phyloP scores from a whole-genome alignment of 2,888 invertebrate genomes.

The Hydroisotoma schaefferi region DNA sequence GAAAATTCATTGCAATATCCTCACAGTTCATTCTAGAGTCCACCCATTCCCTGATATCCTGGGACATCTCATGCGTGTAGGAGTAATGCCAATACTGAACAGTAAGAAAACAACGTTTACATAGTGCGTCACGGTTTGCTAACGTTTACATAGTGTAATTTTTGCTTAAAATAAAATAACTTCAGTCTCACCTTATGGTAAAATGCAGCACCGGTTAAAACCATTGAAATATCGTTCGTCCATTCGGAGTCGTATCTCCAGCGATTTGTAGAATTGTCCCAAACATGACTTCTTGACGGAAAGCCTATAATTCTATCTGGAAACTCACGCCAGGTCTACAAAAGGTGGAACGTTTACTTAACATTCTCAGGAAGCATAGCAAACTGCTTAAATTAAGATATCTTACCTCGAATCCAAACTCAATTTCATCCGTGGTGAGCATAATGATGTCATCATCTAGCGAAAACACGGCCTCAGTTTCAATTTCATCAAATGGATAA shows the following conservation, averaged over 20 bases:
- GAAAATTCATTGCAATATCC: constrained; percentile 97
- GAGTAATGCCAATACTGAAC: constrained; percentile 81
- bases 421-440: constrained; percentile 75
- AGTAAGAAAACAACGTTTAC: too few species aligned
- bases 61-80: constrained; percentile 84
- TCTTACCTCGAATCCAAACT: constrained; percentile 76
- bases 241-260: constrained; percentile 97
- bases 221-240: constrained; percentile 96
- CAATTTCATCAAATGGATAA: constrained; percentile 91
- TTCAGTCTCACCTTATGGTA: constrained; percentile 84
- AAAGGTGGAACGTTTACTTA: too few species aligned
- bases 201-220: constrained; percentile 91
- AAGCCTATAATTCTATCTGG: constrained; percentile 95
- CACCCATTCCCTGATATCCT: constrained; percentile 80
- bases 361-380: neutral
- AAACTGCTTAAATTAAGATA: neutral
- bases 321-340: constrained; percentile 94
- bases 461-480: constrained; percentile 91
- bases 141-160: neutral
- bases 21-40: constrained; percentile 97
- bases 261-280: constrained; percentile 78
- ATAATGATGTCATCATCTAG: constrained; percentile 68
- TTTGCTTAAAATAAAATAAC: neutral
- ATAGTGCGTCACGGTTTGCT: neutral
- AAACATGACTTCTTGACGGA: constrained; percentile 88